Base-by-base conservation (phyloP, 92 coral and sea anemone genomes). In the Actinernus sp. region DNA sequence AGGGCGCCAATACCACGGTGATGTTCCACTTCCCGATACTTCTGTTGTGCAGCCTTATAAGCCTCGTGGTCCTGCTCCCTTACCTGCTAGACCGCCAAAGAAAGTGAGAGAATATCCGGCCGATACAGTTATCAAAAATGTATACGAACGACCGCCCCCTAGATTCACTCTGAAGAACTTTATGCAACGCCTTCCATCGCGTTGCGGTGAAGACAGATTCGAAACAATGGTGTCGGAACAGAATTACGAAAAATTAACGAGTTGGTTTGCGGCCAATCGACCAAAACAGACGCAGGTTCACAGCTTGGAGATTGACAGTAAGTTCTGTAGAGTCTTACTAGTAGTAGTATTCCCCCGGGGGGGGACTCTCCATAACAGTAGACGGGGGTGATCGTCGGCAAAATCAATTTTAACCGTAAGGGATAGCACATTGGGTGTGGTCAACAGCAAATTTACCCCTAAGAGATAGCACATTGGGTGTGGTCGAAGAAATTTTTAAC, bases 21-120 rank as follows among this genome's bases (percentile, higher is more conserved):
- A 84, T 46, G 88, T 86, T 14, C 83, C 83, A 3, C 17, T 86
- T 13, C 87, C 84, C 16, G 49, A 65, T 40, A 44, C 72, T 4
- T 74, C 79, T 2, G 88, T 79, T 22, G 83, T 86, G 7, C 73
- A 88, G 65, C 87, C 87, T 31, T 82, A 81, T 18, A 80, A 67
- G 31, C 65, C 78, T 30, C 76, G 79, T 48, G 98, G 98, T 28
- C 97, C 98, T 4, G 92, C 88, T 61, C 86, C 94, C 2, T 61
- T 90, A 31, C 98, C 98, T 1, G 79, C 92, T 16, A 79, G 97
- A 61, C 85, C 85, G 38, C 97, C 97, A 2, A 88, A 87, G 49
- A 88, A 79, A 56, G 68, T 66, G 22, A 77, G 97, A 57, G 98
- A 90, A 28, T 65, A 69, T 13, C 92, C 94, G 7, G 59, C 70